Conservation (phyloP, 1,140 invertebrate species). For the Cotesia chilonis region DNA sequence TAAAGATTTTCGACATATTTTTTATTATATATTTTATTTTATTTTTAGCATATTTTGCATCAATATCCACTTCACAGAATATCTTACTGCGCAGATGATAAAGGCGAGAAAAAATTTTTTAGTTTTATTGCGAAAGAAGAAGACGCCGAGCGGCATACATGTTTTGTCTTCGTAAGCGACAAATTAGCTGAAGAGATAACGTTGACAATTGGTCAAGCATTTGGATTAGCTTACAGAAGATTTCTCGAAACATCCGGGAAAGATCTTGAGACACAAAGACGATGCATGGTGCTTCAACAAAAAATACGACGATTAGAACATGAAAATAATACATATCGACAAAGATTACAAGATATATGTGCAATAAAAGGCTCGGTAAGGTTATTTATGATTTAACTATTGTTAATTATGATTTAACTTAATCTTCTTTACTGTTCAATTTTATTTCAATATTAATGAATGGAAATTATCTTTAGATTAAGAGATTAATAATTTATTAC, state of each 20-base stretch:
- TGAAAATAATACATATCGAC: conserved; percentile 76
- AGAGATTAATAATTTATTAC: too few relatives aligned
- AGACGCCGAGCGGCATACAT: conserved; percentile 85
- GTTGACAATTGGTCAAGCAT: conserved; percentile 95
- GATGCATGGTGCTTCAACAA: conserved; percentile 77
- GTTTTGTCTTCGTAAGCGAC: conserved; percentile 96
- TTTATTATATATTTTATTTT: conserved; percentile 27
- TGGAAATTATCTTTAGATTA: background rate
- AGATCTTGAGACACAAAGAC: conserved; percentile 77
- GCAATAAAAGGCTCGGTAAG: conserved; percentile 63
- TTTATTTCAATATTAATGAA: too few relatives aligned
- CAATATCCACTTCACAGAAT: conserved; percentile 97
- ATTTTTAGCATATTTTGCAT: conserved; percentile 76
- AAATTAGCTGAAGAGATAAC: conserved; percentile 97
- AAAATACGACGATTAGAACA: conserved; percentile 76
- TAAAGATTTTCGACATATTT: too few relatives aligned
- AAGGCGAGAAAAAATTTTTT: conserved; percentile 96
- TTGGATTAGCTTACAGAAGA: conserved; percentile 93
- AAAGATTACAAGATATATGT: conserved; percentile 71
- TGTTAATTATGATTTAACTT: conserved; percentile 13
- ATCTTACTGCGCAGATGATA: conserved; percentile 98
- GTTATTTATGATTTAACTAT: conserved; percentile 24
- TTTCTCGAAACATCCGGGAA: conserved; percentile 82
- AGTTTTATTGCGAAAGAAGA: conserved; percentile 95
- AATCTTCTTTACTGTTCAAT: too few relatives aligned